Evolutionary conservation across 2,797 vertebrate species (phyloP).

Genomic region (Anguilla pacifica): DNA sequence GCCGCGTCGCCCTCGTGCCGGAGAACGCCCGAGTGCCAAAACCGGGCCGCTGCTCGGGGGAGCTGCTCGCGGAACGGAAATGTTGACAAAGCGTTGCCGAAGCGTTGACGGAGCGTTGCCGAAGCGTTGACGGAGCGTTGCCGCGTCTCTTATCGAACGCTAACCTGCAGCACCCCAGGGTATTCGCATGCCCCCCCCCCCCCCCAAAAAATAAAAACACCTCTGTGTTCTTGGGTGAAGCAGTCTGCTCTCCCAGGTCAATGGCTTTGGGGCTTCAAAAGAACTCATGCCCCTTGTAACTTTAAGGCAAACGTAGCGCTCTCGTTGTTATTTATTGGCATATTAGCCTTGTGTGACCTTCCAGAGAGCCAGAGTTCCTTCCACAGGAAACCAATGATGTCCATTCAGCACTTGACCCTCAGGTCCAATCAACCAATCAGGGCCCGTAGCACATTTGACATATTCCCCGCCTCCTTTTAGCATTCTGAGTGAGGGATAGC

Average conservation of each 20-base stretch:
- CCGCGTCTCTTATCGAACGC: not conserved
- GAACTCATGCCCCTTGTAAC: not conserved
- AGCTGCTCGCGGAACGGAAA: not conserved
- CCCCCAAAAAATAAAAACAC: not conserved
- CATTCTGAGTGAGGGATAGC: not conserved
- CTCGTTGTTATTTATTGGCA: not conserved
- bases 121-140: not conserved
- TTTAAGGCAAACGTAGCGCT: not conserved
- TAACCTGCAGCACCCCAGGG: not conserved
- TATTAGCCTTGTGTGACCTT: not conserved
- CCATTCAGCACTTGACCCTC: not conserved
- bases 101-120: not conserved
- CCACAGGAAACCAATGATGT: too few species aligned
- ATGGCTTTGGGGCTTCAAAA: not conserved
- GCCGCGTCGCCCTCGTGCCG: too few species aligned
- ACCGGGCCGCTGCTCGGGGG: too few species aligned
- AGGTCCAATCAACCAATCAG: not conserved
- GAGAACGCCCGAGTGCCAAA: too few species aligned
- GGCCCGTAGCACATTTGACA: not conserved
- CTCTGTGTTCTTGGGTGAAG: not conserved
- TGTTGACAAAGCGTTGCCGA: not conserved
- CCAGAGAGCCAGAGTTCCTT: not conserved
- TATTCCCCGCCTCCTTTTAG: not conserved
- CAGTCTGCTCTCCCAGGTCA: not conserved
- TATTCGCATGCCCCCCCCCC: not conserved